Conservation (phyloP, 2,113 vertebrate species). For the Rhizomys pruinosus region DNA sequence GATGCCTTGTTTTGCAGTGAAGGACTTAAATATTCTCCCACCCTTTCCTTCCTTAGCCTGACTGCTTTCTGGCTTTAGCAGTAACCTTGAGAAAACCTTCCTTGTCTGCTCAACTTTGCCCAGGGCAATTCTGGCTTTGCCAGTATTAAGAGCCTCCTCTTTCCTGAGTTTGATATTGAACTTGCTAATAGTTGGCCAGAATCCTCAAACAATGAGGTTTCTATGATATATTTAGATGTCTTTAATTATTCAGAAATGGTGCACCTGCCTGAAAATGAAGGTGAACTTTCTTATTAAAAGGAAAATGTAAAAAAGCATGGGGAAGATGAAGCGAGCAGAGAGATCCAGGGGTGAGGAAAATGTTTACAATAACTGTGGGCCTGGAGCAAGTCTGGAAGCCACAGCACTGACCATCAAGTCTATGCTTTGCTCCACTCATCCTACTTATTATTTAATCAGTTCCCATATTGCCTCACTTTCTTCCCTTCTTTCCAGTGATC, state of each 20-base stretch:
- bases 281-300: constrained; percentile 36
- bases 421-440: background rate
- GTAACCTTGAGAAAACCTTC: background rate
- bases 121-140: background rate
- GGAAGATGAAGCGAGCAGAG: background rate
- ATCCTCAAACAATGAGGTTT: constrained; percentile 5
- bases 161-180: background rate
- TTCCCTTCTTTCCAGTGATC: background rate
- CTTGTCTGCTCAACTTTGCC: background rate
- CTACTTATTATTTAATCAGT: background rate
- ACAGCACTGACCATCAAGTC: fast-evolving
- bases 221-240: constrained; percentile 19
- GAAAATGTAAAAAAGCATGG: background rate
- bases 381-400: background rate
- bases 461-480: background rate
- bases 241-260: constrained; percentile 44
- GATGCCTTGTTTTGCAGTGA: no score
- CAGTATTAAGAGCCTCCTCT: background rate
- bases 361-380: background rate
- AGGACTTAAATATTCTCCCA: background rate
- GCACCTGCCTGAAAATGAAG: constrained; percentile 11
- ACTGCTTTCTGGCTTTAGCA: background rate
- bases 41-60: background rate
- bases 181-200: constrained; percentile 6
- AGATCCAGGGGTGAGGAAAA: background rate